These are phyloP conservation scores for Girardinus metallicus DNA, from an alignment of 2,797 vertebrate species.

Conservation along the genomic window DNA sequence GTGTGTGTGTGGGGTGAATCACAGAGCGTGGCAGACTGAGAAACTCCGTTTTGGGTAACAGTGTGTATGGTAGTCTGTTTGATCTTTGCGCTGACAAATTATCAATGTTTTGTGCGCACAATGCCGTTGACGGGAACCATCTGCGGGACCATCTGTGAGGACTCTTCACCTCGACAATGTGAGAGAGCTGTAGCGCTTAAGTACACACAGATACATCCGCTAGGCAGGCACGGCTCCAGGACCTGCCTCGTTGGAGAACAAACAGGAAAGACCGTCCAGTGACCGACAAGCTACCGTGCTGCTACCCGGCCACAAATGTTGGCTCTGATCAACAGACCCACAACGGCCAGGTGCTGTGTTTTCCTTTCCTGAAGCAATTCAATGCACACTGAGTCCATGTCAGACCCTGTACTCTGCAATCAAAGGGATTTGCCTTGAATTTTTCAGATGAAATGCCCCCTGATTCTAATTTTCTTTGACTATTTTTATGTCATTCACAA, in stretches of 20 bases:
- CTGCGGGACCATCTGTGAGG: constrained; percentile 76
- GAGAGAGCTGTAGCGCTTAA: constrained; percentile 44
- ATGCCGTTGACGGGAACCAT: constrained; percentile 63
- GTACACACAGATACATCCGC: constrained; percentile 57
- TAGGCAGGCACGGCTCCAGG: constrained; percentile 65
- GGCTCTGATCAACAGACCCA: constrained; percentile 30
- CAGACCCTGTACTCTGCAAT: not conserved
- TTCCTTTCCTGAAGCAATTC: constrained; percentile 55
- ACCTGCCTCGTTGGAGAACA: constrained; percentile 68
- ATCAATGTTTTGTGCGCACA: constrained; percentile 63
- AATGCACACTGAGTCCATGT: not conserved
- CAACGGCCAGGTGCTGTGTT: constrained; percentile 6
- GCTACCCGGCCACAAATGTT: constrained; percentile 42
- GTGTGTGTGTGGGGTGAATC: not conserved
- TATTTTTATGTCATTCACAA: constrained; percentile 27
- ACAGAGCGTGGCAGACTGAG: constrained; percentile 15
- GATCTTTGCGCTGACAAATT: constrained; percentile 51
- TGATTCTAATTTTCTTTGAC: constrained; percentile 4
- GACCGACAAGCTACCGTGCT: constrained; percentile 67
- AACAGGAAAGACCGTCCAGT: constrained; percentile 76
- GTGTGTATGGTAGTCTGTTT: constrained; percentile 33
- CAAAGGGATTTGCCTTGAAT: constrained; percentile 15
- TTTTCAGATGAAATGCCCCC: constrained; percentile 7
- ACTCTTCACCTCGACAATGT: constrained; percentile 63
- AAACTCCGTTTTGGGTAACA: constrained; percentile 38